Evolutionary conservation across 2,888 invertebrate genomes (phyloP).

Genomic region (Aplocera efformata): DNA sequence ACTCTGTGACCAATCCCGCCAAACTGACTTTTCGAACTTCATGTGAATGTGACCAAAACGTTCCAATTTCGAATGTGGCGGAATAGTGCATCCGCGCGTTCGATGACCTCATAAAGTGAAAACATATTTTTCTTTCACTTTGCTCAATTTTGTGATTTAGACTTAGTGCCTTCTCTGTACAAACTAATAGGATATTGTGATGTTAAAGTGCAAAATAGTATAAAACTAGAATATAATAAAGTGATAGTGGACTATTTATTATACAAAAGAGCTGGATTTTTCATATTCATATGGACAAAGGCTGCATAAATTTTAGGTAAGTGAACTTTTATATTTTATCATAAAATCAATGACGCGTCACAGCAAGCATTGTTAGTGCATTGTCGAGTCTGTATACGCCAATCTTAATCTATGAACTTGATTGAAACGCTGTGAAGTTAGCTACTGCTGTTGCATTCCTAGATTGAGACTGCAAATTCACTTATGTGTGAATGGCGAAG

Average conservation of each 20-base stretch:
- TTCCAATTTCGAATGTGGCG: constrained; percentile 54
- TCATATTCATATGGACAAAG: constrained; percentile 58
- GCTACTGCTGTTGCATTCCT: constrained; percentile 61
- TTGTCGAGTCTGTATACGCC: constrained; percentile 56
- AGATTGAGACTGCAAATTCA: constrained; percentile 57
- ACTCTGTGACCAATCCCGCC: constrained; percentile 44
- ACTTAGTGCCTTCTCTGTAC: constrained; percentile 70
- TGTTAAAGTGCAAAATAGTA: constrained; percentile 70
- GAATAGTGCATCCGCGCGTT: constrained; percentile 49
- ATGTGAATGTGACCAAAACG: constrained; percentile 44
- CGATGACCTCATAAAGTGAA: constrained; percentile 65
- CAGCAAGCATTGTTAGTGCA: constrained; percentile 30
- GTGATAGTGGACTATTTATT: constrained; percentile 56
- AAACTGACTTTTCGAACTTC: constrained; percentile 49
- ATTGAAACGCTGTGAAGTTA: constrained; percentile 62
- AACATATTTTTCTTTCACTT: constrained; percentile 57
- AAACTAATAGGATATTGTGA: constrained; percentile 66
- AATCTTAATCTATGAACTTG: constrained; percentile 79
- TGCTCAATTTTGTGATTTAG: constrained; percentile 77
- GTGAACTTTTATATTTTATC: constrained; percentile 31
- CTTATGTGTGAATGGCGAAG: constrained; percentile 49
- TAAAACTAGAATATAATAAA: constrained; percentile 48
- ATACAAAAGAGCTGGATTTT: constrained; percentile 36
- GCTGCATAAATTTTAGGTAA: constrained; percentile 58
- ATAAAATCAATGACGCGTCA: constrained; percentile 23